phyloP scores from a whole-genome alignment of 2,888 invertebrate genomes.

The Cyaniris semiargus region DNA sequence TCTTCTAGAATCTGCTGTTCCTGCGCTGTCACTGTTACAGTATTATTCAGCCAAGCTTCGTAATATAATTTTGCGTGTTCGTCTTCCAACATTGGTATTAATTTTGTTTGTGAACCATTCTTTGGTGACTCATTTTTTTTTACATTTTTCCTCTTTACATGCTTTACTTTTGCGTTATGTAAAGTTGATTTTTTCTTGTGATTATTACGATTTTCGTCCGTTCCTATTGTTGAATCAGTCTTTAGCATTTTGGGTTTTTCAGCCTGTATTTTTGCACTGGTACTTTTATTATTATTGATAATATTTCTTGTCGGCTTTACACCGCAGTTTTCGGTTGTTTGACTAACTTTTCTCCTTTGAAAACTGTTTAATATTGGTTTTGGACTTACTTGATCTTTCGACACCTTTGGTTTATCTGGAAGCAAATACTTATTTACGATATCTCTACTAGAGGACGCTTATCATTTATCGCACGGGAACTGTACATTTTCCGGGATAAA shows the following conservation, averaged over 20 bases:
- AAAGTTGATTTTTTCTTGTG: not conserved
- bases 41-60: slow-evolving; percentile 68
- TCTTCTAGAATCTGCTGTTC: slow-evolving; percentile 49
- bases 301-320: not conserved
- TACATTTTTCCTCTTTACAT: slow-evolving; percentile 25
- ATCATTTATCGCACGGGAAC: no score
- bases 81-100: slow-evolving; percentile 55
- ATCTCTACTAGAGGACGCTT: no score
- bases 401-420: not conserved
- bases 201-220: not conserved
- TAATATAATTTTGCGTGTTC: slow-evolving; percentile 63
- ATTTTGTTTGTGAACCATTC: slow-evolving; percentile 46
- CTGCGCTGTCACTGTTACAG: slow-evolving; percentile 52
- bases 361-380: not conserved
- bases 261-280: not conserved
- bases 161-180: not conserved
- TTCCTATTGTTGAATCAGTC: not conserved
- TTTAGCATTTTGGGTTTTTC: not conserved
- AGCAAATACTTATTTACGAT: not conserved
- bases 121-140: slow-evolving; percentile 53
- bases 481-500: no score
- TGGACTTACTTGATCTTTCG: not conserved
- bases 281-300: not conserved
- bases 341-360: not conserved
- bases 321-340: not conserved